Evolutionary conservation across 2,113 vertebrate genomes (phyloP).

Genomic region (Bungarus multicinctus): DNA sequence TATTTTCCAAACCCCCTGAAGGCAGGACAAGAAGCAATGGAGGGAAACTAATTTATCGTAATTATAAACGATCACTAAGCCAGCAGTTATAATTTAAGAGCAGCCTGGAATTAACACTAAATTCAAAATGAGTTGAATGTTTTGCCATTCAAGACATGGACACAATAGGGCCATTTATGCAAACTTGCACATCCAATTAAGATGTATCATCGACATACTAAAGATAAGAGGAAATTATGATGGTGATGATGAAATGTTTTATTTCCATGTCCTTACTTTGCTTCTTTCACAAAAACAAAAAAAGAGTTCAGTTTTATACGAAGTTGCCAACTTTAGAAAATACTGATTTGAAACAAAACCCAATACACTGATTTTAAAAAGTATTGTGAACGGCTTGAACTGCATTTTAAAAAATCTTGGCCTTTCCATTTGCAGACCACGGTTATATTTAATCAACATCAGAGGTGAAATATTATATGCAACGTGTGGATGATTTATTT

Average conservation of each 20-base stretch:
- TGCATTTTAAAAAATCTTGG: background rate
- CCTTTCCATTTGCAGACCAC: background rate
- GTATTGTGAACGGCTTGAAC: too few relatives aligned
- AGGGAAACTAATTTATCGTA: background rate
- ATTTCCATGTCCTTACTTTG: background rate
- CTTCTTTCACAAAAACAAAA: background rate
- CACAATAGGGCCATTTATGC: background rate
- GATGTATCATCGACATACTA: background rate
- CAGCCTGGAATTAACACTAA: background rate
- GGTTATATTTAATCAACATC: background rate
- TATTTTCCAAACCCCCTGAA: background rate
- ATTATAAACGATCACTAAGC: background rate
- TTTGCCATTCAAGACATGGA: background rate
- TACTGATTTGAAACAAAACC: background rate
- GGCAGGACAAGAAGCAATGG: background rate
- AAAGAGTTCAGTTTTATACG: background rate
- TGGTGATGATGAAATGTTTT: background rate
- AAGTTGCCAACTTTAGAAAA: background rate
- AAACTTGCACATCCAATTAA: background rate
- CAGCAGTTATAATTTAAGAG: background rate
- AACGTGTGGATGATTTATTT: background rate
- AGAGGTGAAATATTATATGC: background rate
- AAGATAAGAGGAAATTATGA: background rate
- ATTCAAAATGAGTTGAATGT: background rate
- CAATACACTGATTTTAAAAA: rapidly evolving